Base-by-base conservation (phyloP, 2,113 vertebrate genomes). In the Neogobius melanostomus region DNA sequence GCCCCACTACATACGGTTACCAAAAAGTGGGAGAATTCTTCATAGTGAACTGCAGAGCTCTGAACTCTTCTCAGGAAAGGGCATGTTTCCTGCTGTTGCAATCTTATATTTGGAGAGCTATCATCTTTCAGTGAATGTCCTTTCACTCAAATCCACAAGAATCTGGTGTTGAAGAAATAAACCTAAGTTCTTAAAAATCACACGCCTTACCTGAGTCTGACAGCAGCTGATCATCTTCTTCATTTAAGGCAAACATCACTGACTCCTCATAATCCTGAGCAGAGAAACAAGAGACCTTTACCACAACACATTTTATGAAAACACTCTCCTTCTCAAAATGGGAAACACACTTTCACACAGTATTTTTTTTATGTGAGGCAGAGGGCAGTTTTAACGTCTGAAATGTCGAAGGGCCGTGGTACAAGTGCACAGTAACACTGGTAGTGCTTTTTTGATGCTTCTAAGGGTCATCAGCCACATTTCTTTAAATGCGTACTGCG, bases 211-310 rank as follows among this genome's bases (percentile, higher is more conserved):
- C 89, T 2, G 66, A 82, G 68, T 82, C 81, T 62, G 75, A 78
- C 51, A 52, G 79, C 1, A 80, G 67, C 3, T 63, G 73, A 15
- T 87, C 81, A 14, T 88, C 82, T 61, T 84, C 86, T 75, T 84
- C 86, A 60, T 85, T 90, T 61, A 91, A 67, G 69, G 80, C 82
- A 68, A 90, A 91, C 83, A 88, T 89, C 46, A 91, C 82, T 7
- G 72, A 75, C 69, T 91, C 88, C 72, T 89, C 87, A 10, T 70
- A 73, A 72, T 74, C 87, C 86, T 89, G 79, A 28, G 75, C 6
- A 43, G 64, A 81, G 71, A 85, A 82, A 82, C 66, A 75, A 60
- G 61, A 64, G 66, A 64, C 44, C 51, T 67, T 85, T n/a, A 81
- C 12, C 69, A 74, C 16, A 72, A 44, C 64, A 61, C 6, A 3